Percentiles rank a stretch among this genome's conserved stretches.
These are phyloP conservation scores for Pangasianodon gigas DNA, from an alignment of 2,113 vertebrate genomes.

Conservation along the genomic window DNA sequence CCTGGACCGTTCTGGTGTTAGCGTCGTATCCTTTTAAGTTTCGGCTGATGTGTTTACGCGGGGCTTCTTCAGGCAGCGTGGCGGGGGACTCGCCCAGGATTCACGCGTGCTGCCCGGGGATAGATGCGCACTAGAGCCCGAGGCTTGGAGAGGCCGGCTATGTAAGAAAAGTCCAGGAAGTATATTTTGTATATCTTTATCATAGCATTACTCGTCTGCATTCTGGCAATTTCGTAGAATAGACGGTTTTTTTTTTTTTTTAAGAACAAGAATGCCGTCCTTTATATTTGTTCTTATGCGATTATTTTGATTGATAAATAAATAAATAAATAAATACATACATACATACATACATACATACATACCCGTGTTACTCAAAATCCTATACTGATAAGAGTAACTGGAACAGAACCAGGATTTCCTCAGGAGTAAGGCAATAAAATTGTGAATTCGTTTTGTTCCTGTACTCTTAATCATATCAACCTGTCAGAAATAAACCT, in stretches of 20 bases:
- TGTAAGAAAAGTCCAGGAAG: too few relatives aligned
- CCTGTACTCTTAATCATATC: neutral
- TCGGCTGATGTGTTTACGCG: neutral
- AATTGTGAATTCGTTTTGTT: neutral
- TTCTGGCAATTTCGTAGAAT: neutral
- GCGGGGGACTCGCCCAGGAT: neutral
- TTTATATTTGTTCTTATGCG: neutral
- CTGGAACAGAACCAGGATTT: neutral
- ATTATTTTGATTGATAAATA: neutral
- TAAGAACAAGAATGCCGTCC: neutral
- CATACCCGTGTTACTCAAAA: neutral
- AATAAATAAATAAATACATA: neutral
- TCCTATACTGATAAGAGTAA: neutral
- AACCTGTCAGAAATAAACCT: neutral
- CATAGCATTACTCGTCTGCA: neutral
- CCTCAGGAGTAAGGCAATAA: neutral
- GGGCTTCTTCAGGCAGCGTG: neutral
- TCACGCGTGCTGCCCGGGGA: neutral
- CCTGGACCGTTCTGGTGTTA: slow-evolving; percentile 56
- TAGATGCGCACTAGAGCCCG: neutral
- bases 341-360: too few relatives aligned
- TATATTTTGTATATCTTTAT: neutral
- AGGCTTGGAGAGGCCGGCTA: neutral
- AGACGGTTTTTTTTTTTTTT: neutral
- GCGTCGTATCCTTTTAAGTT: slow-evolving; percentile 71